phyloP scores from a whole-genome alignment of 2,888 invertebrate species.

The Girardia tigrina region DNA sequence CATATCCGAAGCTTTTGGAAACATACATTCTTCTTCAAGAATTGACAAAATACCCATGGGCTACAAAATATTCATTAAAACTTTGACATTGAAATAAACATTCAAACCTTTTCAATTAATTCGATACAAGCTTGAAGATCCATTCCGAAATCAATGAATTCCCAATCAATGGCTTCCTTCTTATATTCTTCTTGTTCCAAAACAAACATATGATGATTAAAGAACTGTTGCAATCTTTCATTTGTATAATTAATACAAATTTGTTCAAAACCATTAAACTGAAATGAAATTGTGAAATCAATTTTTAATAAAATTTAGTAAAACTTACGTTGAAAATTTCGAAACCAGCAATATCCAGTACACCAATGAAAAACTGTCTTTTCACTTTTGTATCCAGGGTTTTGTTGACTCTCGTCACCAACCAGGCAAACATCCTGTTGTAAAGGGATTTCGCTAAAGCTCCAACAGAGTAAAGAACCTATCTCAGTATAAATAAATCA shows the following conservation, averaged over 20 bases:
- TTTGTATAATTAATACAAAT: slow-evolving; percentile 96
- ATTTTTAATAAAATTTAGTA: not conserved
- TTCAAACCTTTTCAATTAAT: slow-evolving; percentile 53
- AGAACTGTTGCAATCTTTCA: slow-evolving; percentile 91
- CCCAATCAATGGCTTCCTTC: slow-evolving; percentile 81
- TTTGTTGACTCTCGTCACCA: slow-evolving; percentile 98
- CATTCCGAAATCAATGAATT: slow-evolving; percentile 92
- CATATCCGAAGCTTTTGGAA: slow-evolving; percentile 96
- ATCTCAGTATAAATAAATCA: not conserved
- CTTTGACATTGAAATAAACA: too few species aligned
- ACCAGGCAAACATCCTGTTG: slow-evolving; percentile 58
- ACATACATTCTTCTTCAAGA: slow-evolving; percentile 99
- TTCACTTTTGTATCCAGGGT: slow-evolving; percentile 96
- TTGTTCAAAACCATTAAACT: slow-evolving; percentile 67
- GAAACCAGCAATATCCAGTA: slow-evolving; percentile 99
- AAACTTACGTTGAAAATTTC: slow-evolving; percentile 76
- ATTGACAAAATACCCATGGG: slow-evolving; percentile 99
- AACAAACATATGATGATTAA: slow-evolving; percentile 94
- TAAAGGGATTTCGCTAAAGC: slow-evolving; percentile 53
- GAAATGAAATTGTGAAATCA: not conserved
- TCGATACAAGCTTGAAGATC: slow-evolving; percentile 87
- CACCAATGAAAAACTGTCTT: slow-evolving; percentile 97
- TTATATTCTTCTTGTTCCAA: slow-evolving; percentile 92
- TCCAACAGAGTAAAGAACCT: slow-evolving; percentile 49
- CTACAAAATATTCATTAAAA: slow-evolving; percentile 48